A percentile compares a stretch with the other conserved stretches of the same genome.
Evolutionary conservation across 2,888 invertebrate genomes (phyloP).

Genomic region (Sepiola atlantica): DNA sequence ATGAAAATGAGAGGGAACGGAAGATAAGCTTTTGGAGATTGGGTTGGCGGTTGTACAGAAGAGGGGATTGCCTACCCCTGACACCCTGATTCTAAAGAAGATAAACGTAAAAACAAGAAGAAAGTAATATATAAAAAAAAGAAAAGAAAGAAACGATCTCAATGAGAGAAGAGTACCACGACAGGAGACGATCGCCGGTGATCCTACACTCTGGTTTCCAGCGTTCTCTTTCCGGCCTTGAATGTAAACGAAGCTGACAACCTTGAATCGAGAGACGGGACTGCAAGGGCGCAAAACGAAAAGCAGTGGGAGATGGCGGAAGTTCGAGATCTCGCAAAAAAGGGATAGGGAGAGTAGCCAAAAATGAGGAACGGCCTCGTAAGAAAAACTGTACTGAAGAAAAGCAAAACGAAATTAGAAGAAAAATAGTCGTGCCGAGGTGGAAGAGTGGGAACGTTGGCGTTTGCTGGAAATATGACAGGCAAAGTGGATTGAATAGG

Average conservation of each 20-base stretch:
- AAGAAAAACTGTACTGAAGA: not conserved
- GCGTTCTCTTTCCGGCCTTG: not conserved
- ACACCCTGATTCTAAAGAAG: too few relatives aligned
- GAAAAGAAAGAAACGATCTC: not conserved
- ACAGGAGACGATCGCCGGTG: not conserved
- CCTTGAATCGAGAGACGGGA: not conserved
- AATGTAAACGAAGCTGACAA: conserved; percentile 19
- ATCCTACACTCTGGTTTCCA: not conserved
- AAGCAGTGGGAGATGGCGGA: not conserved
- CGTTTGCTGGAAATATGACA: conserved; percentile 9
- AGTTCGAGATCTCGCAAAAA: not conserved
- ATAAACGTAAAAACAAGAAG: too few relatives aligned
- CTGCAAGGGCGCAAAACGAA: not conserved
- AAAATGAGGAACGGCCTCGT: too few relatives aligned
- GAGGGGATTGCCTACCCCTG: too few relatives aligned
- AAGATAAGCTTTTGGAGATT: too few relatives aligned
- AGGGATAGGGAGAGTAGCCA: not conserved
- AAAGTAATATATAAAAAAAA: too few relatives aligned
- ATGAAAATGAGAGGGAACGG: too few relatives aligned
- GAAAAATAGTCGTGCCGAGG: not conserved
- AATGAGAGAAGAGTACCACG: not conserved
- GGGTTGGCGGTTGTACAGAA: too few relatives aligned
- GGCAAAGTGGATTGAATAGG: conserved; percentile 19
- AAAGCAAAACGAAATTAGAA: not conserved
- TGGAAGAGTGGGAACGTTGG: not conserved